Conservation (phyloP, 2,797 vertebrate species). For the Hyperoplus immaculatus region DNA sequence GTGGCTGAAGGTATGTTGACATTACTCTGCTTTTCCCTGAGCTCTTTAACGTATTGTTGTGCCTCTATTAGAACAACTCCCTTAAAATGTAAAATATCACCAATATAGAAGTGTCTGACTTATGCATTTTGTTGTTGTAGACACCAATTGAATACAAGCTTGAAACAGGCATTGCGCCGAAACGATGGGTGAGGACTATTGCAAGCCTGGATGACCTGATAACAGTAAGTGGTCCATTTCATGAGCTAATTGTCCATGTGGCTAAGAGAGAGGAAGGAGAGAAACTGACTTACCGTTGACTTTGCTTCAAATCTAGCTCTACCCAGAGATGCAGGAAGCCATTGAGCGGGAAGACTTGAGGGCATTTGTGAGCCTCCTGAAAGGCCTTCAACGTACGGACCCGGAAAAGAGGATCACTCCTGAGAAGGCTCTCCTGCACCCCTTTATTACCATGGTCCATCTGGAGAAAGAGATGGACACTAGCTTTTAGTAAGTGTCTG, state of each 20-base stretch:
- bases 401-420: not conserved
- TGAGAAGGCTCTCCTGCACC: not conserved
- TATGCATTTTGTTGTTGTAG: too few species aligned
- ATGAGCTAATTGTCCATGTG: not conserved
- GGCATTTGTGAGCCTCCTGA: slow-evolving; percentile 7
- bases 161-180: too few species aligned
- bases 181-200: not conserved
- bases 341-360: not conserved
- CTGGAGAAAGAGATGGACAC: not conserved
- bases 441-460: not conserved
- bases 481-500: not conserved
- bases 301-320: not conserved
- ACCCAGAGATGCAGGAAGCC: not conserved
- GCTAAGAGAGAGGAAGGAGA: not conserved
- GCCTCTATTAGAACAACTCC: too few species aligned
- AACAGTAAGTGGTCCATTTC: not conserved
- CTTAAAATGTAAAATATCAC: too few species aligned
- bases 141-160: too few species aligned
- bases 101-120: too few species aligned
- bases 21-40: too few species aligned
- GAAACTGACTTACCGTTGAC: not conserved
- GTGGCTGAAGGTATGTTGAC: too few species aligned
- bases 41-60: too few species aligned
- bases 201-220: not conserved
- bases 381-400: not conserved